phyloP scores from a whole-genome alignment of 2,888 invertebrate genomes.

The Drosophila pegasa region DNA sequence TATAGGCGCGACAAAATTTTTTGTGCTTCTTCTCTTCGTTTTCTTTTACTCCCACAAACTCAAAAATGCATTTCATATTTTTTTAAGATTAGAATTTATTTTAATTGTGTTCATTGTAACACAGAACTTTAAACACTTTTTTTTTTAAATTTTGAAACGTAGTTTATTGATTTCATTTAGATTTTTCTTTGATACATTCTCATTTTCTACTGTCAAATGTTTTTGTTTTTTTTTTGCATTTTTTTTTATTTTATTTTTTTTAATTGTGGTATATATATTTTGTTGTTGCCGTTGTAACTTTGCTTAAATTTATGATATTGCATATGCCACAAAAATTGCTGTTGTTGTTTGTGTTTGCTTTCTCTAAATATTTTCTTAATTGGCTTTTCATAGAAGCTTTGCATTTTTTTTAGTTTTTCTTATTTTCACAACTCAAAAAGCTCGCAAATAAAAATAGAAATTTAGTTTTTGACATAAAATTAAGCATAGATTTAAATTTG shows the following conservation, averaged over 20 bases:
- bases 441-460: conserved; percentile 57
- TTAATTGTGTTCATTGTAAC: no score
- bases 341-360: conserved; percentile 9
- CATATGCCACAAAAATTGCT: conserved; percentile 72
- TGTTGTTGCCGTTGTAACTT: conserved; percentile 29
- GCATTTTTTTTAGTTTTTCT: conserved; percentile 17
- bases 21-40: no score
- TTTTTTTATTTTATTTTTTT: conserved; percentile 17
- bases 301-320: conserved; percentile 72
- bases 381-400: conserved; percentile 36
- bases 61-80: no score
- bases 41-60: no score
- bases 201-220: conserved; percentile 54
- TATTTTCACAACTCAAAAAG: conserved; percentile 57
- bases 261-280: conserved; percentile 18
- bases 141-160: conserved; percentile 36
- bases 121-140: no score
- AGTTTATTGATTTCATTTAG: conserved; percentile 40
- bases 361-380: conserved; percentile 23
- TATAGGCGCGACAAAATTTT: no score
- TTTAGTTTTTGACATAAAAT: conserved; percentile 37
- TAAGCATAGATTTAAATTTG: conserved; percentile 22
- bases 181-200: conserved; percentile 52
- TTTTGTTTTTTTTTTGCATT: conserved; percentile 21
- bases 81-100: no score